Percentiles rank a stretch among this genome's conserved stretches.
Evolutionary conservation across 2,797 vertebrate genomes (phyloP).

Genomic region (Melanotaenia trifasciata): DNA sequence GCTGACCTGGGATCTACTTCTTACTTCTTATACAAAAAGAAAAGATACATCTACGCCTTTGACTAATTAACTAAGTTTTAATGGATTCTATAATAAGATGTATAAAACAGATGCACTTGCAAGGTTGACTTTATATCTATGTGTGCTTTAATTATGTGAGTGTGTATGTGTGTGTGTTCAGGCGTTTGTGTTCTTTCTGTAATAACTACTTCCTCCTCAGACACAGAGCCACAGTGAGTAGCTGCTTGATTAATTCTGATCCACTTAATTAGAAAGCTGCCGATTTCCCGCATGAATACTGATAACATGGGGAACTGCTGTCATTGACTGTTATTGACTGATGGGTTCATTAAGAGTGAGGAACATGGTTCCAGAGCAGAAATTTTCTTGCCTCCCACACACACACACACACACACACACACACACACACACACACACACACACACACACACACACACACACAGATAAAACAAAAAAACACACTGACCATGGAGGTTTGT

Average conservation of each 20-base stretch:
- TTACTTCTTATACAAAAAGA: conserved; percentile 1
- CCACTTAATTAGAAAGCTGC: conserved; percentile 84
- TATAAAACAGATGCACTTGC: conserved; percentile 56
- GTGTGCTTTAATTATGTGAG: conserved; percentile 58
- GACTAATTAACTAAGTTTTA: conserved; percentile 79
- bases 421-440: fast-evolving
- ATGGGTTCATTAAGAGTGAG: conserved; percentile 76
- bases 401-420: fast-evolving
- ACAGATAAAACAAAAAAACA: background rate
- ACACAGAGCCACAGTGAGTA: conserved; percentile 58
- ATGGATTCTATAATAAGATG: conserved; percentile 82
- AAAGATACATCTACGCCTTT: conserved; percentile 53
- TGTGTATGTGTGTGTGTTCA: conserved; percentile 6
- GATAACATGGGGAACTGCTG: conserved; percentile 72
- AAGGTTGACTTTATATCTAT: conserved; percentile 54
- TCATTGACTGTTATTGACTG: conserved; percentile 80
- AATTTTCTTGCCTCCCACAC: conserved; percentile 7
- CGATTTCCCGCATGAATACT: conserved; percentile 80
- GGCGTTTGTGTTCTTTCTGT: conserved; percentile 31
- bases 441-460: fast-evolving
- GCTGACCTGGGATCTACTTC: conserved; percentile 40
- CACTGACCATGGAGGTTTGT: background rate
- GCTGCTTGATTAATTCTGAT: conserved; percentile 84
- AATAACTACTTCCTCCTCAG: conserved; percentile 62
- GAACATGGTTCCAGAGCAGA: conserved; percentile 21